Evolutionary conservation across 2,797 vertebrate genomes (phyloP), one percentile per base, ranked within the genome.

Genomic region (Sphenodon punctatus): DNA sequence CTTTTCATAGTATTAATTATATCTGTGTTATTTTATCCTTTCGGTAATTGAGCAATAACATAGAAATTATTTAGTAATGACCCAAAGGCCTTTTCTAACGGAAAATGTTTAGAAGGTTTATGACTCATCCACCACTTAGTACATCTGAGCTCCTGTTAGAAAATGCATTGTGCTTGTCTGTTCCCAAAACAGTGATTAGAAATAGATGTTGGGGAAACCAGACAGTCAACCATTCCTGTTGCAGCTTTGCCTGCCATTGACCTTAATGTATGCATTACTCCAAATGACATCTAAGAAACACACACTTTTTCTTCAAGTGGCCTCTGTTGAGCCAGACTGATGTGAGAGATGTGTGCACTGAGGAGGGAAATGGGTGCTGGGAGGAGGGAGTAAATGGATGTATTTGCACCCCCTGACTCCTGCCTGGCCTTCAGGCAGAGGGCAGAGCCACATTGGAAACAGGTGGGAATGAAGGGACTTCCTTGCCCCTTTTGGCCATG

Each of bases 21-120:
- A 58, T 36, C 20, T 58, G 55, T 55, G 58, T 58, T 58, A 58
- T 34, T 58, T n/a, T 64, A 82, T 82, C 17, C 14, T 9, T 58
- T 14, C 27, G 25, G 10, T 12, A 14, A 4, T 22, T 56, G 61
- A 46, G 12, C 16, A 23, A 34, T 60, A 1, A 16, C 49, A 30
- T 32, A 67, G 27, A 7, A n/a, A 19, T 19, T 76, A 10, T 53
- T 78, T 71, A n/a, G 17, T 32, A 69, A 55, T 41, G 42, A 4
- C 46, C 38, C 2, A 0, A 55, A 61, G 45, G 6, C 46, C 13
- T 16, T 49, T 77, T 39, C 43, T 39, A 19, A 51, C 79, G 49
- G 15, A 51, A 30, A 59, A 42, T 2, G 2, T 60, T 76, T 45
- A 66, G 13, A 41, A 45, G 15, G 12, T 43, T 45, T 25, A 73